phyloP scores from a whole-genome alignment of 2,113 vertebrate genomes.

The Stegostoma tigrinum region DNA sequence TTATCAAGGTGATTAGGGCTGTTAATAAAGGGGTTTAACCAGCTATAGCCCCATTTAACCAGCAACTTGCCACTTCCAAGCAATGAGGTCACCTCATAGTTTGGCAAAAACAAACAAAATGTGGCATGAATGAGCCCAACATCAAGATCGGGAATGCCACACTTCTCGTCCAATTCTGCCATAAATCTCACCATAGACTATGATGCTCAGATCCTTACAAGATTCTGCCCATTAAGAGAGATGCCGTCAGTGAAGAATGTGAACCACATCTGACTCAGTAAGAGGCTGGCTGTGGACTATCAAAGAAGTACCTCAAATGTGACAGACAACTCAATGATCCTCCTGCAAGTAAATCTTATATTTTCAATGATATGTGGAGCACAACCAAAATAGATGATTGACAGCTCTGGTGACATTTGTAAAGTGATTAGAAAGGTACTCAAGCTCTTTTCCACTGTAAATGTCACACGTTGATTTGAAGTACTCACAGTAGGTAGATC shows the following conservation, averaged over 20 bases:
- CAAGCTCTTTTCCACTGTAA: neutral
- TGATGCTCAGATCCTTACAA: too few relatives aligned
- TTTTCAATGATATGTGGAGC: neutral
- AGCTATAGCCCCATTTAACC: too few relatives aligned
- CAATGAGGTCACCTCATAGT: too few relatives aligned
- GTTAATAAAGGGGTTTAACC: too few relatives aligned
- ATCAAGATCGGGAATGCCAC: too few relatives aligned
- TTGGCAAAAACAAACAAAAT: too few relatives aligned
- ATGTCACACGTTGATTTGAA: slow-evolving; percentile 2
- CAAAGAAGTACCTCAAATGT: neutral
- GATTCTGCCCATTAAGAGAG: neutral
- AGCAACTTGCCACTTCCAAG: too few relatives aligned
- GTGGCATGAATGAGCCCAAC: too few relatives aligned
- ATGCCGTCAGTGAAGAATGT: neutral
- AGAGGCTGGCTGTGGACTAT: neutral
- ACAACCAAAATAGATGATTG: neutral
- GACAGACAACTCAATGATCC: neutral
- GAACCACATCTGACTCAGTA: neutral
- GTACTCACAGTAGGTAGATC: neutral
- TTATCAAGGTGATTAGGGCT: too few relatives aligned
- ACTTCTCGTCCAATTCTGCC: too few relatives aligned
- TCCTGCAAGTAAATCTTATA: neutral
- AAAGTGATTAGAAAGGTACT: neutral
- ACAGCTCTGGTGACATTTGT: neutral
- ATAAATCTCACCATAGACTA: too few relatives aligned